These are phyloP conservation scores for Lasioglossum malachurum DNA, from an alignment of 2,888 invertebrate genomes.

Conservation along the genomic window DNA sequence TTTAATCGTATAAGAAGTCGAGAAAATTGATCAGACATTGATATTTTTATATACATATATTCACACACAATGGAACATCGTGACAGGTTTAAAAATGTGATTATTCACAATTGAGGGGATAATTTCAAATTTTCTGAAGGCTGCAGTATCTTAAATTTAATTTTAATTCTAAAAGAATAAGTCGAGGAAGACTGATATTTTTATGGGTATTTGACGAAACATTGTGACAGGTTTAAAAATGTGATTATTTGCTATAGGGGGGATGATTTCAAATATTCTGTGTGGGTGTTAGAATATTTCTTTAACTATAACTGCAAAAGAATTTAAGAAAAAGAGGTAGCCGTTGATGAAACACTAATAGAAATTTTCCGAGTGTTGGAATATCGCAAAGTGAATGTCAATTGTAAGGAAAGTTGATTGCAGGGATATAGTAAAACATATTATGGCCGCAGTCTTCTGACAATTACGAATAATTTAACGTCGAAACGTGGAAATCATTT, in stretches of 20 bases:
- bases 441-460: not conserved
- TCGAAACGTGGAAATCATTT: not conserved
- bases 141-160: not conserved
- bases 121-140: not conserved
- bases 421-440: no score
- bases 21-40: not conserved
- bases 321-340: no score
- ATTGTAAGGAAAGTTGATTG: not conserved
- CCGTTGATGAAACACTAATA: not conserved
- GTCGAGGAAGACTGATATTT: not conserved
- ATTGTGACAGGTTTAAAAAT: not conserved
- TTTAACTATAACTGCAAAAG: not conserved
- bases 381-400: not conserved
- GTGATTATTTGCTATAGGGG: fast-evolving
- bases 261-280: not conserved
- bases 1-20: not conserved
- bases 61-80: not conserved
- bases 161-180: not conserved
- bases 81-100: not conserved
- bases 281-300: no score
- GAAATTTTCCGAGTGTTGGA: not conserved
- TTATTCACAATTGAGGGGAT: not conserved
- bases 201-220: not conserved
- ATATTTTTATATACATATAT: not conserved
- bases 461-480: not conserved